Base-by-base conservation (phyloP, 2,888 invertebrate genomes). In the Xestoiulus laeticollis region DNA sequence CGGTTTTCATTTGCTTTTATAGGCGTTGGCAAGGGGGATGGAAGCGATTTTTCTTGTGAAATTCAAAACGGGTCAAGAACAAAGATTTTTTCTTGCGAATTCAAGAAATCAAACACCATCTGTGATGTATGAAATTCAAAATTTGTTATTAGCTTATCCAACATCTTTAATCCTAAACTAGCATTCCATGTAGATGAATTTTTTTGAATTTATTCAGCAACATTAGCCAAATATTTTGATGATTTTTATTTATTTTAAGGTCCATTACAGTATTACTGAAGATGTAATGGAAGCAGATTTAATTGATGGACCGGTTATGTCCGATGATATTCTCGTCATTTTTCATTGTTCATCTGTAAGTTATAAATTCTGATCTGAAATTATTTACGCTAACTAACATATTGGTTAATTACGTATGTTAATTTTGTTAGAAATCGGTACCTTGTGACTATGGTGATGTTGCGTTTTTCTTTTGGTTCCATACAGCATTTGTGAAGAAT, bases 401-500 rank as follows among this genome's bases (percentile, higher is more conserved):
- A 83, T 85, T 12, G n/a, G 0, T 59, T 19, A 59, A 6, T 59
- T n/a, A 16, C 22, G 0, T 85, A 78, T 44, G 78, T 86, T 33
- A 12, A 86, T 22, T 82, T 30, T 85, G 44, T 1, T 26, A 6
- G 44, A 82, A 78, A 48, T 38, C 43, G 12, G 87, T 93, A 84
- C 93, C 93, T 10, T 91, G 91, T 89, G 92, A 92, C 10, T 93
- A 93, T 90, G 93, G 93, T 90, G 91, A 93, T 88, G 92, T 92
- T 90, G 92, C 93, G n/a, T 93, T 93, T 90, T 93, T 92, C 90
- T 93, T 93, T 89, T 93, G 93, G 93, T 93, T 93, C 90, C 92
- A 93, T 89, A 93, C 93, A n/a, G 91, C 91, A 59, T 93, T 93
- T 88, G 91, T 93, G 59, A 91, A 92, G 89, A 90, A 91, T 86